Conservation (phyloP, 1,140 invertebrate genomes). For the Ceratina calcarata region DNA sequence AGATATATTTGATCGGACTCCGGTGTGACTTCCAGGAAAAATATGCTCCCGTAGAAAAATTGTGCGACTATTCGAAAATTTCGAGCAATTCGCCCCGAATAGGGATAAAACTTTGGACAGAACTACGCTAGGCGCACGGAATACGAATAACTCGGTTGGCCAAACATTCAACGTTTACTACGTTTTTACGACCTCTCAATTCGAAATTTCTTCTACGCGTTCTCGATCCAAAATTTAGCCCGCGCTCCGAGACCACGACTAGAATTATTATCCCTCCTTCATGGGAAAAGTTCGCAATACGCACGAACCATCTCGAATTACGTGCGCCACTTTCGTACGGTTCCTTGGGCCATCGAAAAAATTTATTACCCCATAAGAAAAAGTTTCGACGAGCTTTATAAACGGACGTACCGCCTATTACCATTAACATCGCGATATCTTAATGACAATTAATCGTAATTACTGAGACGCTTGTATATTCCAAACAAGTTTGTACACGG, state of each 20-base stretch:
- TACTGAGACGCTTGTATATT: too few species aligned
- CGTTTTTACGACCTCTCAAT: constrained; percentile 15
- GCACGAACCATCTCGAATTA: neutral
- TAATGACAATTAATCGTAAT: too few species aligned
- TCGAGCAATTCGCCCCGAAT: neutral
- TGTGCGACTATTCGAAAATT: neutral
- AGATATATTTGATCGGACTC: too few species aligned
- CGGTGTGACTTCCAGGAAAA: too few species aligned
- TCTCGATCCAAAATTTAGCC: neutral
- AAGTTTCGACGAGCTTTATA: too few species aligned
- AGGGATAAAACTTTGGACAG: neutral
- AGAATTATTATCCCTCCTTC: constrained; percentile 14
- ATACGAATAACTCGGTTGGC: constrained; percentile 12
- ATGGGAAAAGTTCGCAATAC: neutral
- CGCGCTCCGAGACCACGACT: neutral
- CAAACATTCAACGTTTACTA: constrained; percentile 11
- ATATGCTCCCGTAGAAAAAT: too few species aligned
- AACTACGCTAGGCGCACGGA: neutral
- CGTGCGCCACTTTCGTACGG: neutral
- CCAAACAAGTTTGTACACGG: too few species aligned
- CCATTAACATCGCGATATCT: too few species aligned
- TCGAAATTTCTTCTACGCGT: neutral
- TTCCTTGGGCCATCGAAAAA: neutral
- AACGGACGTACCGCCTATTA: too few species aligned
- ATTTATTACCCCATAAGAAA: too few species aligned